Evolutionary conservation across 2,888 invertebrate species (phyloP).

Genomic region (Drosophila crucigera): DNA sequence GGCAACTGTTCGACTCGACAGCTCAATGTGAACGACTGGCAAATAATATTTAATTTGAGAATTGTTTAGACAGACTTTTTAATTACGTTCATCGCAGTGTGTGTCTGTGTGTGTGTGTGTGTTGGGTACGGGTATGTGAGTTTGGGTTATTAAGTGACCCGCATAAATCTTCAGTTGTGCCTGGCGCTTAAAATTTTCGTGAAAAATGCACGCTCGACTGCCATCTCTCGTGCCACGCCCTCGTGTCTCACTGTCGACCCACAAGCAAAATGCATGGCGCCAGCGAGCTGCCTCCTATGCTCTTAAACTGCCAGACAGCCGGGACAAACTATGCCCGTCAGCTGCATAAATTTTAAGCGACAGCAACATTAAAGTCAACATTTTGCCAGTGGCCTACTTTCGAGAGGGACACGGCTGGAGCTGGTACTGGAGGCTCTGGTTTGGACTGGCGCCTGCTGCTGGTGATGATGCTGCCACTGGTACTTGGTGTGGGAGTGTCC

Average conservation of each 20-base stretch:
- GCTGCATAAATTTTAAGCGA: constrained; percentile 78
- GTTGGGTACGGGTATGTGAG: constrained; percentile 8
- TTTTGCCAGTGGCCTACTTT: constrained; percentile 79
- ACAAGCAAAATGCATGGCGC: constrained; percentile 33
- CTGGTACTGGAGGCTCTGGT: constrained; percentile 1
- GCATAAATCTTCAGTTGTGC: constrained; percentile 69
- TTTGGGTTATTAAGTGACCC: constrained; percentile 60
- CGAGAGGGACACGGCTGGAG: constrained; percentile 9
- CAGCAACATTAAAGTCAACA: constrained; percentile 81
- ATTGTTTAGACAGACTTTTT: constrained; percentile 79
- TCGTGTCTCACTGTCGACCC: constrained; percentile 21
- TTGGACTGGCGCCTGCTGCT: constrained; percentile 15
- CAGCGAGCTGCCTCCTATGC: constrained; percentile 4
- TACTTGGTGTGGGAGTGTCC: constrained; percentile 22
- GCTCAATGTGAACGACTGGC: constrained; percentile 68
- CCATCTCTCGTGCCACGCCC: constrained; percentile 33
- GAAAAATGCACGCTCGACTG: constrained; percentile 58
- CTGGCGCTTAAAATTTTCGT: constrained; percentile 42
- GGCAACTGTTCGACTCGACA: constrained; percentile 51
- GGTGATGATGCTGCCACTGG: constrained; percentile 22
- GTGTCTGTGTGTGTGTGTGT: constrained; percentile 1
- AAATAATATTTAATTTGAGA: constrained; percentile 80
- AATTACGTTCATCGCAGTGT: constrained; percentile 59
- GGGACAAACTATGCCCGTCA: constrained; percentile 66
- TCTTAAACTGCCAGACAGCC: constrained; percentile 50